Evolutionary conservation across 1,140 invertebrate species (phyloP), one percentile per base, ranked within the genome.

Genomic region (Drosophila arizonae): DNA sequence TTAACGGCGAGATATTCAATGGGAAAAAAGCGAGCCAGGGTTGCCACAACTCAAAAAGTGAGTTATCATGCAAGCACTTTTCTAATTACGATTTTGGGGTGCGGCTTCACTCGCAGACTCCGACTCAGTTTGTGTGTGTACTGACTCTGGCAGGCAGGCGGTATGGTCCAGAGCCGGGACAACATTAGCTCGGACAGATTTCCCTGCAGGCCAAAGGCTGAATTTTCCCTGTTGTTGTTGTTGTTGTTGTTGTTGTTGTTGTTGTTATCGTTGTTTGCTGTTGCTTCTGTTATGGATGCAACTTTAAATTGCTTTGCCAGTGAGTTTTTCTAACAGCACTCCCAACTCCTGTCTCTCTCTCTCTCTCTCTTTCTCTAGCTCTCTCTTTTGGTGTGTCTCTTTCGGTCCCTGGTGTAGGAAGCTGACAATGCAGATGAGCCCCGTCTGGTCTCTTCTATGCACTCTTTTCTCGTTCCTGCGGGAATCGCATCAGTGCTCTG

Each of bases 51-150:
- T 58, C 68, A 62, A 70, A 87, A 87, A 86, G 58, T 79, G 79
- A 86, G 76, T 86, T 86, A 87, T 86, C 79, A 87, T 76, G 79
- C 79, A 71, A 88, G 82, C 82, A 86, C 82, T 86, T 86, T 86
- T 88, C 82, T 86, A 86, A 86, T 86, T 86, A 86, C 82, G 63
- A 76, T 76, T 79, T 87, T 24, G 78, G 52, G 58, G 54, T 52
- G 48, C 55, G 51, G 41, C 46, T 65, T 28, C 30, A 3, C 55
- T 41, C n/a, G 2, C 15, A 24, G n/a, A 3, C 41, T 10, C 9
- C 9, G 6, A 4, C 10, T 13, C 41, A 77, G 80, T 39, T 39
- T 39, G 63, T 28, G 61, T 56, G 48, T 28, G 61, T 56, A 39
- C 41, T 17, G 36, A 41, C 21, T 36, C 21, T 28, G 15, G 55